phyloP scores from a whole-genome alignment of 2,888 invertebrate species.

The Sinohyriopsis cumingii region DNA sequence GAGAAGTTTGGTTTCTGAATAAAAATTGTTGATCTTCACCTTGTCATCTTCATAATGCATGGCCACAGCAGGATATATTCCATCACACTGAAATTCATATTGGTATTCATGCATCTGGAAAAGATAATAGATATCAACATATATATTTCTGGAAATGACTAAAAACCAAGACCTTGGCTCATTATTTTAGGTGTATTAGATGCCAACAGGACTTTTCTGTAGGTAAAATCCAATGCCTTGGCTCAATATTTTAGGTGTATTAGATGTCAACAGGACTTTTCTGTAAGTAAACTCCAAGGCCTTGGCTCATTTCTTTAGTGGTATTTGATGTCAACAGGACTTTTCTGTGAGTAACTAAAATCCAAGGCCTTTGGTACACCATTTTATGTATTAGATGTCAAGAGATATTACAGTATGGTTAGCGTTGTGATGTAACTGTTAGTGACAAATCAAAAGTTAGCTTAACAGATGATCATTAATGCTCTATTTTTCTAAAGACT shows the following conservation, averaged over 20 bases:
- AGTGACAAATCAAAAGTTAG: no score
- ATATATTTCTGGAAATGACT: not conserved
- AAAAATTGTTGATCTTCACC: conserved; percentile 48
- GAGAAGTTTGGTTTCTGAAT: conserved; percentile 39
- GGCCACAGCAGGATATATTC: conserved; percentile 47
- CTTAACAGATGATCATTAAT: no score
- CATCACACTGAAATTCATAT: conserved; percentile 39
- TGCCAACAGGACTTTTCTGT: not conserved
- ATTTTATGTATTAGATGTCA: not conserved
- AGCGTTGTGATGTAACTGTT: no score
- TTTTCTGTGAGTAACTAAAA: not conserved
- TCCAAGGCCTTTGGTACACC: not conserved
- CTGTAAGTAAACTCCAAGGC: no score
- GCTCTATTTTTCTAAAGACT: no score
- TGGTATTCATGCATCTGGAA: conserved; percentile 40
- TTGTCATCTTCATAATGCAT: conserved; percentile 27
- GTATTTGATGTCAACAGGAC: no score
- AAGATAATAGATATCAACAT: not conserved
- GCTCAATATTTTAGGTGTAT: no score
- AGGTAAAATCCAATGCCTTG: no score
- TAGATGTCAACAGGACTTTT: not conserved
- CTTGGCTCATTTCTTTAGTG: no score
- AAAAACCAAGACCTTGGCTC: not conserved
- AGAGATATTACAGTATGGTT: no score
- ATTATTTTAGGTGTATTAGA: not conserved